phyloP scores from a whole-genome alignment of 2,888 invertebrate species.

The Platypus cylindrus region DNA sequence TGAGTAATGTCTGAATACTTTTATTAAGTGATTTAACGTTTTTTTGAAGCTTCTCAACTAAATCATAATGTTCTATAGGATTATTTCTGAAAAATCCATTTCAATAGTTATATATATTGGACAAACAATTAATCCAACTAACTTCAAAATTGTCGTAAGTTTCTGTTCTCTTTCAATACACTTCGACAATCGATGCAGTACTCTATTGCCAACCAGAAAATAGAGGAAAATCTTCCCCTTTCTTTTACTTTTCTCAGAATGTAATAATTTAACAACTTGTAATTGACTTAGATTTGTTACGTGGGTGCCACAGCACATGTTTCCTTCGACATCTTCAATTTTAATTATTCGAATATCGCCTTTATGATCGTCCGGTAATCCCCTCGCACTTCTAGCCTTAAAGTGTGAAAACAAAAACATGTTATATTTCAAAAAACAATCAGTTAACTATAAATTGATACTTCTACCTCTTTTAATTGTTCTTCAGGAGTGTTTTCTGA shows the following conservation, averaged over 20 bases:
- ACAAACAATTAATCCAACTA: slow-evolving; percentile 14
- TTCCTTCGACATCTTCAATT: slow-evolving; percentile 64
- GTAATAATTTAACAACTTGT: slow-evolving; percentile 53
- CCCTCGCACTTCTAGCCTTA: slow-evolving; percentile 50
- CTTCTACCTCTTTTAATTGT: slow-evolving; percentile 22
- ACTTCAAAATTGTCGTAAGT: slow-evolving; percentile 60
- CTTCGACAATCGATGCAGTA: slow-evolving; percentile 45
- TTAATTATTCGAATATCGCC: slow-evolving; percentile 64
- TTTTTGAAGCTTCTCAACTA: slow-evolving; percentile 62
- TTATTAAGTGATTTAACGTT: slow-evolving; percentile 52
- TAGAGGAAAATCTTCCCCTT: slow-evolving; percentile 51
- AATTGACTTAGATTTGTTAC: slow-evolving; percentile 60
- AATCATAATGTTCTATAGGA: slow-evolving; percentile 53
- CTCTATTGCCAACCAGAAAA: slow-evolving; percentile 63
- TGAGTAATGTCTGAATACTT: slow-evolving; percentile 48
- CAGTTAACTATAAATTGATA: neutral
- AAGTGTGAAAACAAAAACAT: slow-evolving; percentile 6
- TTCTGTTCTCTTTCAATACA: slow-evolving; percentile 55
- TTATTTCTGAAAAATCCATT: slow-evolving; percentile 45
- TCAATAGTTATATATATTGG: neutral
- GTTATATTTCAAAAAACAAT: neutral
- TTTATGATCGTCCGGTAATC: slow-evolving; percentile 66
- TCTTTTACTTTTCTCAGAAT: slow-evolving; percentile 57
- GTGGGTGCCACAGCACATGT: slow-evolving; percentile 84
- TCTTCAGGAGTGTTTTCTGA: slow-evolving; percentile 46